Evolutionary conservation across 2,888 invertebrate species (phyloP), one percentile per base, ranked within the genome.

Genomic region (Loripinus fragilis): DNA sequence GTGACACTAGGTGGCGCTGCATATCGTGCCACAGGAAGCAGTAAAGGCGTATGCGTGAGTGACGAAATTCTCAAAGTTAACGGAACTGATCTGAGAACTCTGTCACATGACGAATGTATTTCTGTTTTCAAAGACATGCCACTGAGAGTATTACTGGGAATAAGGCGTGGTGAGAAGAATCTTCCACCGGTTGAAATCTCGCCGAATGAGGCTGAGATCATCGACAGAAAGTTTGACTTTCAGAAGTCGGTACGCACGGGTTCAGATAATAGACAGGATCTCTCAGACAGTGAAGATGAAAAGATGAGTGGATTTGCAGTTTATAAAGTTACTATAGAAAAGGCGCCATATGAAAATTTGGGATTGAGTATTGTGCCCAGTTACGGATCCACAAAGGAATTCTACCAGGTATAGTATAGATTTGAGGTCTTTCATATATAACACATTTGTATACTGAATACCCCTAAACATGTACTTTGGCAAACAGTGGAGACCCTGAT

Each of bases 21-120:
- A 0, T 89, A 90, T 71, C 72, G 89, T 67, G 90, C 91, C 3
- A 87, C 90, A n/a, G 89, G 90, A 1, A 82, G 89, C 30, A 80
- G 71, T 8, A 80, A 80, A 30, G 90, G 90, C 87, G 94, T 98
- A 50, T 95, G 96, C 71, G 97, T 97, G 87, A 97, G 97, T 15
- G 98, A 98, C 94, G 97, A 98, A 95, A 97, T 98, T 85, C 94
- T 98, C 71, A 96, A 96, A 89, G 98, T 98, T 81, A 98, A 98
- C 93, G 96, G 96, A 15, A 95, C 95, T 90, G 95, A 97, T 83
- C 94, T 98, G 78, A 95, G 96, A 81, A 97, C 96, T 0, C 94
- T 97, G 74, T 95, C 96, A 60, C 95, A 98, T 94, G 96, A 96
- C 86, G 98, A 98, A 94, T 98, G 98, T 71, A 97, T 98, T 92